Evolutionary conservation across 2,113 vertebrate genomes (phyloP), one percentile per base, ranked within the genome.

Genomic region (Todiramphus chloris): DNA sequence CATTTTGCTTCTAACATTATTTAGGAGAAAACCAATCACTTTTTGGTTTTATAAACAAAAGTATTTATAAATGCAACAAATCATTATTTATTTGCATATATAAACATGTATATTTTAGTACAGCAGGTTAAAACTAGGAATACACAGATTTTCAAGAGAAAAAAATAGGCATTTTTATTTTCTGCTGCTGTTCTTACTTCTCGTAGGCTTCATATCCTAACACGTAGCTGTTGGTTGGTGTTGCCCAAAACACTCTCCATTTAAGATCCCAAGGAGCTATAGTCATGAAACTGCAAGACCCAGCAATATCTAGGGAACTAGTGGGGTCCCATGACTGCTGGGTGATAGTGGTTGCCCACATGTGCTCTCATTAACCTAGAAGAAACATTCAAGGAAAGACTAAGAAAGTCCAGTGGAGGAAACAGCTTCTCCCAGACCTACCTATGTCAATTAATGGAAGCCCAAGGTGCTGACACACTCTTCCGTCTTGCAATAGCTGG

Each of bases 291-390:
- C 46, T 69, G 17, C 79, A 92, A 37, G 39, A n/a, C 24, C 60
- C 19, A 46, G 9, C 21, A 23, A 6, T 69, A 35, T 14, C 41
- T 72, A 41, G 17, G 53, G 60, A 76, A 37, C 0, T 68, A 67
- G 37, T 1, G 2, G 67, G 31, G 37, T 74, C 20, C 4, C 4
- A 0, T 3, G 2, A 4, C 25, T 62, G 16, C 30, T 39, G 64
- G 9, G 19, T n/a, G 46, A 14, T n/a, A 35, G 15, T 5, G 33
- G 20, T 44, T n/a, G 43, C 58, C 46, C 31, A 59, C 20, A 51
- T 73, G 74, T 72, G 31, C 23, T 51, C 87, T 39, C 30, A 41
- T 39, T 68, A 56, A 16, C 27, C 31, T 63, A 50, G 24, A 37
- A 73, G 44, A 78, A 46, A 59, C 10, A 39, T 33, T 64, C 30